Evolutionary conservation across 2,113 vertebrate species (phyloP).

Genomic region (Pelecanus crispus): DNA sequence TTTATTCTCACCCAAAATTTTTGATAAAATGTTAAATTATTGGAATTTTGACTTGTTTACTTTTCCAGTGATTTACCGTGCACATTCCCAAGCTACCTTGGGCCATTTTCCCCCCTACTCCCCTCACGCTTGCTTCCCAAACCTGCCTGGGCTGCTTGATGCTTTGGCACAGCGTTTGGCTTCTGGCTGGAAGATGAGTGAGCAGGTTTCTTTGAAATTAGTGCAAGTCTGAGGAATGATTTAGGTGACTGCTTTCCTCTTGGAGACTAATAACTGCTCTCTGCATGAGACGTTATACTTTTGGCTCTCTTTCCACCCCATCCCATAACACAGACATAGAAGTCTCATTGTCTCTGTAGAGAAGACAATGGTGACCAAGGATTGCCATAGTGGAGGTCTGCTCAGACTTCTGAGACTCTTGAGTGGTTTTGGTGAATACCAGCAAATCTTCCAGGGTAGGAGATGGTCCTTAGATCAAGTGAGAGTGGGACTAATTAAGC

Average conservation of each 20-base stretch:
- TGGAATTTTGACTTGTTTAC: constrained; percentile 13
- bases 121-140: neutral
- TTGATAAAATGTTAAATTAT: neutral
- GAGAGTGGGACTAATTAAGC: constrained; percentile 17
- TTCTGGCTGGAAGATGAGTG: constrained; percentile 43
- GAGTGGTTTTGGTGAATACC: neutral
- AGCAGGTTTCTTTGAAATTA: constrained; percentile 51
- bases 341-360: constrained; percentile 11
- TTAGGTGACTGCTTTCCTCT: constrained; percentile 50
- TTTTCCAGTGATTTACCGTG: neutral
- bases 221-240: constrained; percentile 47
- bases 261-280: constrained; percentile 23
- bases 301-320: neutral
- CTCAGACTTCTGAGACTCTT: neutral
- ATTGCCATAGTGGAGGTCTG: neutral
- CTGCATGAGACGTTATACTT: neutral
- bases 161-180: constrained; percentile 34
- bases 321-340: constrained; percentile 9
- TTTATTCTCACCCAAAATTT: neutral
- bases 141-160: neutral
- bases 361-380: neutral
- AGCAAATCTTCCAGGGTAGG: neutral
- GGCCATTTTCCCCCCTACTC: neutral
- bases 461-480: neutral
- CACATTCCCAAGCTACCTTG: neutral